phyloP scores from a whole-genome alignment of 2,113 vertebrate genomes.

The Sylvicapra grimmia region DNA sequence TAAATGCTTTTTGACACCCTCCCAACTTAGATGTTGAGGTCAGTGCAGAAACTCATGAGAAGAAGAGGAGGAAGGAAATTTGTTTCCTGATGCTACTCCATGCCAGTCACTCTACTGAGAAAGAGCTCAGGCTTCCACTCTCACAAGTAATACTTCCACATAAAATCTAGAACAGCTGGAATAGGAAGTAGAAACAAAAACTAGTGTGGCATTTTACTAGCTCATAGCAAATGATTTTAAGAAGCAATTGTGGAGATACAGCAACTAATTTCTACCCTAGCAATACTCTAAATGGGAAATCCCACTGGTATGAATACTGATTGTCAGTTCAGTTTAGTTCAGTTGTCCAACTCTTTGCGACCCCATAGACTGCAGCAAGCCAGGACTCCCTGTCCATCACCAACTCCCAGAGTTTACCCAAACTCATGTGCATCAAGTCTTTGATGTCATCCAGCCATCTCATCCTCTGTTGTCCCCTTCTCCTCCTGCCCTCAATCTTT shows the following conservation, averaged over 20 bases:
- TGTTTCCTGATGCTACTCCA: background rate
- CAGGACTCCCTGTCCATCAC: background rate
- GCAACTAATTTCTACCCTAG: background rate
- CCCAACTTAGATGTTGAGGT: background rate
- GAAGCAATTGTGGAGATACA: background rate
- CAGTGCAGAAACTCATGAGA: background rate
- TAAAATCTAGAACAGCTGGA: background rate
- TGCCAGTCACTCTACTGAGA: background rate
- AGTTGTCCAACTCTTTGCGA: background rate
- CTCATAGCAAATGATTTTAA: slow-evolving; percentile 38
- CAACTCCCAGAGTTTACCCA: background rate
- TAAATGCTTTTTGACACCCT: background rate
- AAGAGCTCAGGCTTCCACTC: background rate
- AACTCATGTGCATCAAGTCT: background rate
- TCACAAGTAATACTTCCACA: background rate
- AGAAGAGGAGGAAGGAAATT: background rate
- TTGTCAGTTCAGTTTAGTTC: background rate
- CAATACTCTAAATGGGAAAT: slow-evolving; percentile 2
- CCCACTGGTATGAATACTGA: background rate
- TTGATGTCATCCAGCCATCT: background rate
- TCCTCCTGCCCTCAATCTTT: background rate
- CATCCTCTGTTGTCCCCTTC: background rate
- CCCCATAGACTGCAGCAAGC: background rate
- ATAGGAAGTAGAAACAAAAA: slow-evolving; percentile 19
- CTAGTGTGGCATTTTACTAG: background rate